These are phyloP conservation scores for Celastrina argiolus DNA, from an alignment of 2,888 invertebrate genomes.

Conservation along the genomic window DNA sequence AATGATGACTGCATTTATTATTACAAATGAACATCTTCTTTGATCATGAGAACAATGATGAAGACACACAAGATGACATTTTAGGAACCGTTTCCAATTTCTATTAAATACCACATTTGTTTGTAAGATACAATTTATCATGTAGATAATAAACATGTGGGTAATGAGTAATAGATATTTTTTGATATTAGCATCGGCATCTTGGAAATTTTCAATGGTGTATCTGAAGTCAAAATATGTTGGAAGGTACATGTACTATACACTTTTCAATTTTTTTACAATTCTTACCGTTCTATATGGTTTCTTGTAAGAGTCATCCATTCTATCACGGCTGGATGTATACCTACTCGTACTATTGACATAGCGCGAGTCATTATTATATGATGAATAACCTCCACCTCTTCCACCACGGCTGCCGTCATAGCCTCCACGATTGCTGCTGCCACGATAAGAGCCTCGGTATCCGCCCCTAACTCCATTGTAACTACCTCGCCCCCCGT, in stretches of 20 bases:
- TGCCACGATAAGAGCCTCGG: constrained; percentile 64
- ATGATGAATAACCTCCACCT: constrained; percentile 61
- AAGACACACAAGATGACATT: neutral
- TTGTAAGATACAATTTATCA: too few species aligned
- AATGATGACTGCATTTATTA: neutral
- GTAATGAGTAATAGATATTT: neutral
- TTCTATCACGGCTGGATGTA: constrained; percentile 56
- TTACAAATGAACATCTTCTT: neutral
- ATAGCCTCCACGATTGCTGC: constrained; percentile 56
- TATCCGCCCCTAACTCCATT: constrained; percentile 54
- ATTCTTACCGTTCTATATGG: constrained; percentile 65
- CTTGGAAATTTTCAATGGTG: neutral
- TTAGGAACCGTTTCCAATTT: neutral
- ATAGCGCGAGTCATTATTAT: constrained; percentile 65
- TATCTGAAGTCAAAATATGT: neutral
- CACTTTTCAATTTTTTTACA: neutral
- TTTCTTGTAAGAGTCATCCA: constrained; percentile 71
- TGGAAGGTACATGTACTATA: neutral
- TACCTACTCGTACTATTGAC: constrained; percentile 60
- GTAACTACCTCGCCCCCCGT: constrained; percentile 54
- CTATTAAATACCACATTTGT: neutral
- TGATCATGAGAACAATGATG: neutral
- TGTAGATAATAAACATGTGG: neutral
- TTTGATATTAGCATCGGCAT: neutral
- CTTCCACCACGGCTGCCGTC: constrained; percentile 63